Evolutionary conservation across 2,797 vertebrate species (phyloP).

Genomic region (Periophthalmus magnuspinnatus): DNA sequence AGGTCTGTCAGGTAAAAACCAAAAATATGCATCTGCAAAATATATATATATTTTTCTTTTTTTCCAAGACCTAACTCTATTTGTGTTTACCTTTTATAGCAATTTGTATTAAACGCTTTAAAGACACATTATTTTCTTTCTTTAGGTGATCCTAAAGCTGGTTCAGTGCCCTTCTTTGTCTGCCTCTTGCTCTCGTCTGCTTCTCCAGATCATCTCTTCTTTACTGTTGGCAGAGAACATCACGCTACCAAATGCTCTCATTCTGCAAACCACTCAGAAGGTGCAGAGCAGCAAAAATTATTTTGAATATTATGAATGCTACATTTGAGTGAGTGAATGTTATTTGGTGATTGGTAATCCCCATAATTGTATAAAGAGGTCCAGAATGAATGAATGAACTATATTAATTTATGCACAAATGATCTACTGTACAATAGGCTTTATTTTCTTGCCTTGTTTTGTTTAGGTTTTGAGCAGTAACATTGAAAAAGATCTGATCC

Average conservation of each 20-base stretch:
- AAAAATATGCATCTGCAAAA: too few relatives aligned
- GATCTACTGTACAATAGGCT: neutral
- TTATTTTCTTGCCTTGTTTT: neutral
- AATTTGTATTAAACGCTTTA: neutral
- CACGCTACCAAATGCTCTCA: conserved; percentile 75
- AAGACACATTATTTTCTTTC: neutral
- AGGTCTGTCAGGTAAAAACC: conserved; percentile 80
- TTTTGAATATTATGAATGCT: neutral
- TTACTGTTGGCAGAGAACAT: conserved; percentile 87
- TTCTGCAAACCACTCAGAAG: conserved; percentile 82
- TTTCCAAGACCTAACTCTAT: too few relatives aligned
- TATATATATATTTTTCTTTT: too few relatives aligned
- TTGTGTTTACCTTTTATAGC: too few relatives aligned
- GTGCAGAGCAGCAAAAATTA: conserved; percentile 59
- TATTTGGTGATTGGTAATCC: neutral
- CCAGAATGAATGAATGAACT: neutral
- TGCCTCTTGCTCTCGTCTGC: conserved; percentile 75
- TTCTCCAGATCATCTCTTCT: conserved; percentile 84
- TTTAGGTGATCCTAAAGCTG: conserved; percentile 79
- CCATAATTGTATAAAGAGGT: neutral
- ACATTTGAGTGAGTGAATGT: neutral
- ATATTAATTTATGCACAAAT: neutral
- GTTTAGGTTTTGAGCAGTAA: conserved; percentile 84
- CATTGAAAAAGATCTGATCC: conserved; percentile 78
- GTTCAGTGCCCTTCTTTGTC: conserved; percentile 73